Conservation (phyloP, 2,888 invertebrate species). For the Cosmia pyralina region DNA sequence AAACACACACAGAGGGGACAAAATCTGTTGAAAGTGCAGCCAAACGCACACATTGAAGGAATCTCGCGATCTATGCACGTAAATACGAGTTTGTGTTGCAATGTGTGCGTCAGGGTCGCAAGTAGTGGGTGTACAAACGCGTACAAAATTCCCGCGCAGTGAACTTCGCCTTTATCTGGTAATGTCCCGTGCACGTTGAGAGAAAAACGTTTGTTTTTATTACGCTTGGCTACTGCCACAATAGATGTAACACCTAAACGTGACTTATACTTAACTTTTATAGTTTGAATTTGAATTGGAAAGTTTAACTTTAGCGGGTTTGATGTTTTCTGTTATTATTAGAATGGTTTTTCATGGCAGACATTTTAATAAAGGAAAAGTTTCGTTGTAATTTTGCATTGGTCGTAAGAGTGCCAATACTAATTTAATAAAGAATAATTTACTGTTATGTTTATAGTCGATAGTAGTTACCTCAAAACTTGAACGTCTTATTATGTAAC, state of each 20-base stretch:
- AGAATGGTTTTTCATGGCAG: slow-evolving; percentile 51
- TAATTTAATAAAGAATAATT: slow-evolving; percentile 29
- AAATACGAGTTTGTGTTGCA: slow-evolving; percentile 16
- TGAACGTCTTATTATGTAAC: neutral
- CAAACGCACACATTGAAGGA: slow-evolving; percentile 25
- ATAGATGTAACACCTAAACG: slow-evolving; percentile 70
- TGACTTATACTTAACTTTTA: slow-evolving; percentile 69
- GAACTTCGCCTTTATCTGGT: slow-evolving; percentile 66
- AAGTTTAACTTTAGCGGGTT: slow-evolving; percentile 58
- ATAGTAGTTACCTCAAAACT: slow-evolving; percentile 6
- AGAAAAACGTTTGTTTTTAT: slow-evolving; percentile 74
- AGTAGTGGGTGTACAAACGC: slow-evolving; percentile 47
- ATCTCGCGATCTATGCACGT: neutral
- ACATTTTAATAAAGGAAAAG: slow-evolving; percentile 51
- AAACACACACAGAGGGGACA: slow-evolving; percentile 37
- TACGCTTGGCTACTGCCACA: slow-evolving; percentile 64
- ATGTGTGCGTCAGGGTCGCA: slow-evolving; percentile 43
- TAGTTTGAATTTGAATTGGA: slow-evolving; percentile 64
- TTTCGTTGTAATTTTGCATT: slow-evolving; percentile 23
- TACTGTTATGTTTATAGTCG: slow-evolving; percentile 19
- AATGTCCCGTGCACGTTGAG: slow-evolving; percentile 66
- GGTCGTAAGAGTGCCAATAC: slow-evolving; percentile 25
- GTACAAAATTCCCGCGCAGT: slow-evolving; percentile 51
- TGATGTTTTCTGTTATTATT: slow-evolving; percentile 61
- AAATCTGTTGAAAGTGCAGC: slow-evolving; percentile 45